Conservation (phyloP, 2,888 invertebrate genomes). For the Cantharis rustica region DNA sequence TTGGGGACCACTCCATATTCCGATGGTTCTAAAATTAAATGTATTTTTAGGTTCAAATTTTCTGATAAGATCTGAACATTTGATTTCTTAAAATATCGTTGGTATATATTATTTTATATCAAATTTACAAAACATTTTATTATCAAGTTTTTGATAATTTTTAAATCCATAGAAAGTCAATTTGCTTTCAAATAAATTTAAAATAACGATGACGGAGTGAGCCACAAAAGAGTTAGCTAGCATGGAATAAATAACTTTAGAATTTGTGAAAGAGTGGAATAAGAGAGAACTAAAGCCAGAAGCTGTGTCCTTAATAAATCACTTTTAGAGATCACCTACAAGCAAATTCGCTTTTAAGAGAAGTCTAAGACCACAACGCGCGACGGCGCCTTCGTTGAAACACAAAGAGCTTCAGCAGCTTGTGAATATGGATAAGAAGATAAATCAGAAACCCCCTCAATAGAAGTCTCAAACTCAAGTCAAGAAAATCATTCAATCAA, state of each 20-base stretch:
- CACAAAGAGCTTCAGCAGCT: conserved; percentile 38
- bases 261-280: conserved; percentile 36
- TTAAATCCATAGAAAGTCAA: conserved; percentile 36
- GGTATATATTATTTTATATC: neutral
- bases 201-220: conserved; percentile 29
- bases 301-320: conserved; percentile 46
- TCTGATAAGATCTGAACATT: neutral
- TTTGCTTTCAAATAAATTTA: conserved; percentile 35
- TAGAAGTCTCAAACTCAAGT: conserved; percentile 34
- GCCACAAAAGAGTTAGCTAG: conserved; percentile 24
- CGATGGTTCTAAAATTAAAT: neutral
- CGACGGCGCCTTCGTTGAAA: conserved; percentile 36
- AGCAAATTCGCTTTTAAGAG: conserved; percentile 48
- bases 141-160: conserved; percentile 37
- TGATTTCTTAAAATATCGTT: neutral
- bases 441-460: conserved; percentile 41
- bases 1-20: neutral
- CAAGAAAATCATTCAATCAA: conserved; percentile 41
- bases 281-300: conserved; percentile 32
- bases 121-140: conserved; percentile 18
- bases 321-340: conserved; percentile 47
- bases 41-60: neutral
- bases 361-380: conserved; percentile 38
- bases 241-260: conserved; percentile 39
- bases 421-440: conserved; percentile 44